Evolutionary conservation across 2,797 vertebrate genomes (phyloP).

Genomic region (Poecilia gillii): DNA sequence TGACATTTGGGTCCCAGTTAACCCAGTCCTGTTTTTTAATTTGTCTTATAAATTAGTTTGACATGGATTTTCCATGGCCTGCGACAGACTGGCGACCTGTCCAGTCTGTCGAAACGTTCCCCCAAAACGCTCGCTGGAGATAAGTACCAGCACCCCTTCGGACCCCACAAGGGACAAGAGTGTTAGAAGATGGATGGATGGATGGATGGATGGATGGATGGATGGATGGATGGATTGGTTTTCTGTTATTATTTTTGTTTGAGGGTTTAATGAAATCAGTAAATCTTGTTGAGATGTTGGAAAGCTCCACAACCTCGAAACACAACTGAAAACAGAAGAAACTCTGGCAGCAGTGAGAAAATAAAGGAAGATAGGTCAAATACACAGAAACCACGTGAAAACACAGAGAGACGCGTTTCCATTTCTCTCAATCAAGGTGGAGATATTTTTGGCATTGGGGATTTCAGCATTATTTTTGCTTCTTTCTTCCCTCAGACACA

Average conservation of each 20-base stretch:
- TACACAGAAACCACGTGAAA: neutral
- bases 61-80: neutral
- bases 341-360: neutral
- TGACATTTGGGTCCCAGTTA: neutral
- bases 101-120: too few relatives aligned
- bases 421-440: neutral
- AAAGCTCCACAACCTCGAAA: neutral
- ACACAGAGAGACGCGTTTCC: neutral
- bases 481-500: neutral
- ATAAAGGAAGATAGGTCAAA: neutral
- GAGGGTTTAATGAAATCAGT: neutral
- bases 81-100: too few relatives aligned
- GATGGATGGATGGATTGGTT: too few relatives aligned
- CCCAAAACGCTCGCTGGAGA: too few relatives aligned
- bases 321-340: neutral
- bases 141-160: too few relatives aligned
- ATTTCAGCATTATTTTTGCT: neutral
- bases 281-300: neutral
- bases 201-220: too few relatives aligned
- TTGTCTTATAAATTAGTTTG: neutral
- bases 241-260: neutral
- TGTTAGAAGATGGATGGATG: too few relatives aligned
- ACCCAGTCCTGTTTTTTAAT: neutral
- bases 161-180: too few relatives aligned
- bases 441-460: neutral